A percentile compares a stretch with the other conserved stretches of the same genome.
Evolutionary conservation across 2,113 vertebrate genomes (phyloP).

Genomic region (Dicrurus megarhynchus): DNA sequence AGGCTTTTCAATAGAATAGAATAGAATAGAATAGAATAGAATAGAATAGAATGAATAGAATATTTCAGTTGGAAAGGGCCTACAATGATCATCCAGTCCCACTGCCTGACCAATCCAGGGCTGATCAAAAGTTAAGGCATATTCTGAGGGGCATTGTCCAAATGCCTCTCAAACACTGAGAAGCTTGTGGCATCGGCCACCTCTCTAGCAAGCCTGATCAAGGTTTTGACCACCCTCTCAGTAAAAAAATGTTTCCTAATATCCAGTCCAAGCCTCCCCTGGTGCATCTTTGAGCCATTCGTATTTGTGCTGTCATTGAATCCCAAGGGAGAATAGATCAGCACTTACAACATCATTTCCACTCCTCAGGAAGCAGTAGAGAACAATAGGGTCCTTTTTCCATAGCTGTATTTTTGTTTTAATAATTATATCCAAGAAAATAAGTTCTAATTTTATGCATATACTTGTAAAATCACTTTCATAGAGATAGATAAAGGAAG

Average conservation of each 20-base stretch:
- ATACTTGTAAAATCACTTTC: neutral
- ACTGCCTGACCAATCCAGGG: neutral
- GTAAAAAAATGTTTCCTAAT: neutral
- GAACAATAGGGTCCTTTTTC: neutral
- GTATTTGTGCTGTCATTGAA: neutral
- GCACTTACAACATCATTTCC: neutral
- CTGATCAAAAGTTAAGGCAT: neutral
- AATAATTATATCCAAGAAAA: neutral
- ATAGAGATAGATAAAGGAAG: neutral
- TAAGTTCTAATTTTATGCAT: neutral
- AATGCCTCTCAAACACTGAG: neutral
- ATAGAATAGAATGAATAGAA: neutral
- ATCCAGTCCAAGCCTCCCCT: neutral
- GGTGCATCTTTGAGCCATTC: neutral
- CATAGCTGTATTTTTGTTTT: neutral
- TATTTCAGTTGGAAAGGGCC: neutral
- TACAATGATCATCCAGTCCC: neutral
- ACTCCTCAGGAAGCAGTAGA: neutral
- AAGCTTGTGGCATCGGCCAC: neutral
- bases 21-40: neutral
- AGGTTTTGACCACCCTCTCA: neutral
- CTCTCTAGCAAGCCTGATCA: neutral
- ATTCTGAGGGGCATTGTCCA: neutral
- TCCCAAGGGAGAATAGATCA: neutral
- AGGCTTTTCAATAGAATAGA: no score